Evolutionary conservation across 2,888 invertebrate species (phyloP), one percentile per base, ranked within the genome.

Genomic region (Lingula anatina): DNA sequence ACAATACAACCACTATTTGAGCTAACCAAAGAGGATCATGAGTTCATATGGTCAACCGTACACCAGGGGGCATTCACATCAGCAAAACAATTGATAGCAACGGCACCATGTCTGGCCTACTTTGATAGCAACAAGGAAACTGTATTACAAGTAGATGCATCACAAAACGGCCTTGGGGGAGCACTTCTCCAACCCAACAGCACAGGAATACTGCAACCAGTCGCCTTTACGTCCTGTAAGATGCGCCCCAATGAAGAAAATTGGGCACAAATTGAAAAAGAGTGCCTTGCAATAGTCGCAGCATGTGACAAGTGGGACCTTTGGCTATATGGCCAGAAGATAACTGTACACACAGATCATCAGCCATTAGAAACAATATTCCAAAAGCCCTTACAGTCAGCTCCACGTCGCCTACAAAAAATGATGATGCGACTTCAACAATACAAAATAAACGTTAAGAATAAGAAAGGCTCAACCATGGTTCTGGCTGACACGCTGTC

Each of bases 341-440:
- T 40, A n/a, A 49, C 20, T 25, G 37, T 49, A 5, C 40, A 49
- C 40, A 45, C 39, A 5, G 49, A 49, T 26, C 49, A 49, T 23
- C 26, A 44, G 40, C 49, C 46, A 23, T 25, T 38, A 5, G 46
- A 38, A 38, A 24, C 46, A 20, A 46, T 46, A 15, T 25, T 46
- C 20, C 36, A n/a, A 20, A 46, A 46, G 24, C 23, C 42, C 7
- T 25, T 47, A 3, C 5, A 20, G 9, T 7, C 20, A 43, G 47
- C 47, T 24, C 47, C 47, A 20, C 15, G 7, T 18, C 28, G 43
- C 4, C 43, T 47, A n/a, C 47, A 47, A 25, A 27, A 35, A 21
- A 42, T 47, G 43, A 47, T 47, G 47, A 26, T 43, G 43, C n/a
- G 43, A 7, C 43, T 47, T 5, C 47, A 47, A 25, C 28, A 43